A percentile compares a stretch with the other conserved stretches of the same genome.
These are phyloP conservation scores for Sepiola atlantica DNA, from an alignment of 2,888 invertebrate genomes.

Conservation along the genomic window DNA sequence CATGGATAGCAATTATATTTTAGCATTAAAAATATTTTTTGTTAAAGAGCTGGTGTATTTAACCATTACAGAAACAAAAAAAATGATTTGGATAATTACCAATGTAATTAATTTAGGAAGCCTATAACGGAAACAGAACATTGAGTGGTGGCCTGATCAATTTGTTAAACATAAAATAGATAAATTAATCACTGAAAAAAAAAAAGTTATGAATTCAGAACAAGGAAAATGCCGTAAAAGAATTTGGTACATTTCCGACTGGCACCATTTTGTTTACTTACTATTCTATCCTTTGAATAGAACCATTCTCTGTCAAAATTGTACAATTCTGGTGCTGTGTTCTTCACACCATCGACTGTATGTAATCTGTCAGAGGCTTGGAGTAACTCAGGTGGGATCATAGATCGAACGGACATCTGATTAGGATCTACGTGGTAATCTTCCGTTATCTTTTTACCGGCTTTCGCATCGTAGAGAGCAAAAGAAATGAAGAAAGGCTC, in stretches of 20 bases:
- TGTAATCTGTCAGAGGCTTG: slow-evolving; percentile 64
- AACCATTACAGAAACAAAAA: too few relatives aligned
- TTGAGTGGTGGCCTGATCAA: too few relatives aligned
- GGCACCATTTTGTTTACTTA: slow-evolving; percentile 48
- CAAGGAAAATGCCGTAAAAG: not conserved
- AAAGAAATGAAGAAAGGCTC: slow-evolving; percentile 95
- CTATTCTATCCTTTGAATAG: slow-evolving; percentile 62
- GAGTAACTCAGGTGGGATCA: slow-evolving; percentile 69
- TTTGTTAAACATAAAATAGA: not conserved
- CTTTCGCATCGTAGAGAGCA: slow-evolving; percentile 91
- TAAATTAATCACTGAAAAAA: not conserved
- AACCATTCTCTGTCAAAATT: slow-evolving; percentile 85
- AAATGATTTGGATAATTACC: too few relatives aligned
- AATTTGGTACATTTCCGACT: not conserved
- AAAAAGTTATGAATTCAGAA: not conserved
- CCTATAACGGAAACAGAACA: too few relatives aligned
- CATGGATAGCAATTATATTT: too few relatives aligned
- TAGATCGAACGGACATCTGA: slow-evolving; percentile 65
- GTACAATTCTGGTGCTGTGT: slow-evolving; percentile 77
- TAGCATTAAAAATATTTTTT: too few relatives aligned
- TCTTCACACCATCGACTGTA: slow-evolving; percentile 61
- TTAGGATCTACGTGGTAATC: slow-evolving; percentile 83
- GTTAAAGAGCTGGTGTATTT: too few relatives aligned
- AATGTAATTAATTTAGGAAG: too few relatives aligned
- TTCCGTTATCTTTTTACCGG: slow-evolving; percentile 90